Base-by-base conservation (phyloP, 30 jellyfish, hydroid and myxozoan genomes). In the Clytia hemisphaerica region DNA sequence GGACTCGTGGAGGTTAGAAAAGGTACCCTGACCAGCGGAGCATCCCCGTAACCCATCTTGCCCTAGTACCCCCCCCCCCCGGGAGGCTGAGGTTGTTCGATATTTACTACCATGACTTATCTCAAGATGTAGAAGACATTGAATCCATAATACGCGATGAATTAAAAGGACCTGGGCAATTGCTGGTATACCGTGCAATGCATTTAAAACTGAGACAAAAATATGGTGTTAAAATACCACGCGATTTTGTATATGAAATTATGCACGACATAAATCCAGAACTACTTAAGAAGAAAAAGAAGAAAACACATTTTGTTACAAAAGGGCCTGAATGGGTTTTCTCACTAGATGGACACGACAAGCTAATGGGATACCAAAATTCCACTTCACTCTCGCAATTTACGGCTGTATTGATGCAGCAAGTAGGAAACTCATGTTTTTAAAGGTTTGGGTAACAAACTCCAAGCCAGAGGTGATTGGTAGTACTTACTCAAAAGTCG, bases 381-480 rank as follows among this genome's bases (percentile, higher is more conserved):
- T 59, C 33, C 30, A 61, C 27, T 47, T 60, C 62, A 78, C 81
- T 25, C 37, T 75, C 61, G 88, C 88, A 32, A 45, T 76, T 1
- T 76, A 76, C 36, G 81, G 89, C 2, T 76, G 89, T 45, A 54
- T 76, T 25, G 81, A 61, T 61, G 27, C 89, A 62, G 89, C 89
- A 44, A 76, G 89, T 54, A 45, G 89, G 73, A 62, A 61, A 65
- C 79, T 72, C 12, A 5, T 73, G 6, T 73, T 77, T 67, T 67
- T 73, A 18, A 73, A 73, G 29, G 22, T 73, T 26, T 73, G 85
- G 85, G 45, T 22, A 32, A 58, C 75, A 26, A 73, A 73, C 33
- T 73, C 85, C 15, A 37, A 73, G 30, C 85, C 85, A 36, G 14
- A 36, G 30, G 33, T 73, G 40, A 48, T 73, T 22, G 85, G 68